phyloP scores from a whole-genome alignment of 2,113 vertebrate genomes.

The Notothenia rossii region DNA sequence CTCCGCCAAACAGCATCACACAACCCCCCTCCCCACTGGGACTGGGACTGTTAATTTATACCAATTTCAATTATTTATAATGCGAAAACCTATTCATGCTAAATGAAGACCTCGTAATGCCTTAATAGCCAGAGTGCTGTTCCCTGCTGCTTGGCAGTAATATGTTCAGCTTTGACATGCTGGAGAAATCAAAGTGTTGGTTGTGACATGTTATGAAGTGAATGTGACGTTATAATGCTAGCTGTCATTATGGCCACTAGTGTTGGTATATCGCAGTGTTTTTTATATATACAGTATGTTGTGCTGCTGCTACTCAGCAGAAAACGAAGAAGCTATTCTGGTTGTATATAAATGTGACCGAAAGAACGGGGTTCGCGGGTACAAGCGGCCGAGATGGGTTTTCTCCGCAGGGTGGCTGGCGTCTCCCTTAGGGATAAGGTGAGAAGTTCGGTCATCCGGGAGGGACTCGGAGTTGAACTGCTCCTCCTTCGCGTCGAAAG shows the following conservation, averaged over 20 bases:
- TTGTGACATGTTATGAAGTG: conserved; percentile 50
- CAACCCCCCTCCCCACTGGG: conserved; percentile 47
- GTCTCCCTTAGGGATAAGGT: no score
- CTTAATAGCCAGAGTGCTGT: conserved; percentile 67
- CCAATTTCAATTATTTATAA: conserved; percentile 81
- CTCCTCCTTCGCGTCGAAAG: no score
- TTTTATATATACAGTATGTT: background rate
- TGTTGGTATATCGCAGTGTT: conserved; percentile 3
- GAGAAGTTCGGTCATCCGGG: no score
- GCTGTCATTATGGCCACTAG: conserved; percentile 18
- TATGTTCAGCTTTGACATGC: conserved; percentile 45
- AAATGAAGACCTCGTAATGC: conserved; percentile 76
- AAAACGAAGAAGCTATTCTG: background rate
- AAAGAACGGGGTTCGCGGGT: no score
- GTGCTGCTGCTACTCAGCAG: background rate
- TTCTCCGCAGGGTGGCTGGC: no score
- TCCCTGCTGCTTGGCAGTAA: conserved; percentile 43
- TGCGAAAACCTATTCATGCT: conserved; percentile 70
- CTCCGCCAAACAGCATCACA: conserved; percentile 55
- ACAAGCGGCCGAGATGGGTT: no score
- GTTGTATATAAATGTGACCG: no score
- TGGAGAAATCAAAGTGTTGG: conserved; percentile 44
- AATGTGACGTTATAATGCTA: conserved; percentile 43
- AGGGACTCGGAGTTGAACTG: no score
- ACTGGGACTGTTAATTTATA: conserved; percentile 75